Conservation (phyloP, 2,113 vertebrate species). For the Bos taurus region DNA sequence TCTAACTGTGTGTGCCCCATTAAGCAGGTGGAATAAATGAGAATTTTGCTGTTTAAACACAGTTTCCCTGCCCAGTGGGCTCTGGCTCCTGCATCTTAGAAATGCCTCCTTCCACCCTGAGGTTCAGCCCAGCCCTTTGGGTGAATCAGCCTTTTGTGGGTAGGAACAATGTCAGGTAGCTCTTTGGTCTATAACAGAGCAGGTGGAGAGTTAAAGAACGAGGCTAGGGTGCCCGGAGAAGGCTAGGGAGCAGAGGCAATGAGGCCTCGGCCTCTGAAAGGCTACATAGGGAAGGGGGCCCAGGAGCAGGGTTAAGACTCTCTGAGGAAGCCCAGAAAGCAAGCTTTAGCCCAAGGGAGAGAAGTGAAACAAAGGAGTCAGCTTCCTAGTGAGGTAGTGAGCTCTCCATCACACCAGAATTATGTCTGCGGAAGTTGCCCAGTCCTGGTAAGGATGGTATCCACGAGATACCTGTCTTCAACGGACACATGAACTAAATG, state of each 20-base stretch:
- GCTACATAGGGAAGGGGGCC: not conserved
- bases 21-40: not conserved
- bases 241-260: not conserved
- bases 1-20: not conserved
- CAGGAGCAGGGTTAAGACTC: not conserved
- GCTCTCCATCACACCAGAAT: not conserved
- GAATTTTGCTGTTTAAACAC: not conserved
- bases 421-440: fast-evolving
- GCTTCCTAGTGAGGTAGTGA: not conserved
- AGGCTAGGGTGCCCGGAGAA: not conserved
- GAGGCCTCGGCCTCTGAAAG: not conserved
- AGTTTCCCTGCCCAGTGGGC: not conserved
- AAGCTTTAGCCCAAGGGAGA: not conserved
- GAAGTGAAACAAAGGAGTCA: not conserved
- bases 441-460: not conserved
- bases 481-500: not conserved
- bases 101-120: not conserved
- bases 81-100: not conserved
- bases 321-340: not conserved
- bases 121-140: not conserved
- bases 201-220: not conserved
- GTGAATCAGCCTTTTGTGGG: not conserved
- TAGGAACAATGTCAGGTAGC: not conserved
- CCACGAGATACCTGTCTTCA: not conserved
- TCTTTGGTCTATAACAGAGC: not conserved